Evolutionary conservation across 2,113 vertebrate species (phyloP).

Genomic region (Otolemur garnettii): DNA sequence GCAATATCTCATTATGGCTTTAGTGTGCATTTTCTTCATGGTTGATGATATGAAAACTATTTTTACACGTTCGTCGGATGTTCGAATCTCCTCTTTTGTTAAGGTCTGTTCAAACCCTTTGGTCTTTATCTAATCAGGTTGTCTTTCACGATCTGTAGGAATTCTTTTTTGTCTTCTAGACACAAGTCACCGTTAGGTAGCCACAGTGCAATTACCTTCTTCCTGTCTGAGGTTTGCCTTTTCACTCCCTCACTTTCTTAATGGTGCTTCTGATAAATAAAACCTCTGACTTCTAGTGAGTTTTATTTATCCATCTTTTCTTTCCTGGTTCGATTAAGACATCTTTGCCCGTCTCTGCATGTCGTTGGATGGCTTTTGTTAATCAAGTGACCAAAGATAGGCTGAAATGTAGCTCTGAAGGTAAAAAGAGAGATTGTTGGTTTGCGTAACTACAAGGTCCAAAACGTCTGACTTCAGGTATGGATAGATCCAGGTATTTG

Average conservation of each 20-base stretch:
- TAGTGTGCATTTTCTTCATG: background rate
- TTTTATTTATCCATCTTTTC: background rate
- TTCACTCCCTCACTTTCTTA: background rate
- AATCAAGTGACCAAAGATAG: background rate
- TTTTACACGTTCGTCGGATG: background rate
- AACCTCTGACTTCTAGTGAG: background rate
- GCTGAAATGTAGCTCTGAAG: background rate
- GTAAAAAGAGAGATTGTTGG: background rate
- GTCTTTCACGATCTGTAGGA: background rate
- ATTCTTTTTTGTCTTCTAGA: background rate
- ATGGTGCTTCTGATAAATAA: background rate
- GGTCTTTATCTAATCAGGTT: background rate
- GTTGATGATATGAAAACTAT: background rate
- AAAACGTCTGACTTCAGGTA: background rate
- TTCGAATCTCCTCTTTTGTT: background rate
- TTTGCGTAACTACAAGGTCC: background rate
- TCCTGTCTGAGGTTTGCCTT: background rate
- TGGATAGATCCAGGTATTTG: background rate
- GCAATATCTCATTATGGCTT: background rate
- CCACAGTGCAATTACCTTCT: background rate
- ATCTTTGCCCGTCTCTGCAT: background rate
- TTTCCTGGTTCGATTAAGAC: background rate
- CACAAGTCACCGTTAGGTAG: too few species aligned
- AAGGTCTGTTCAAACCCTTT: background rate
- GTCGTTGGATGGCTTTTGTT: background rate